Base-by-base conservation (phyloP, 2,113 vertebrate genomes). In the Vulpes lagopus region DNA sequence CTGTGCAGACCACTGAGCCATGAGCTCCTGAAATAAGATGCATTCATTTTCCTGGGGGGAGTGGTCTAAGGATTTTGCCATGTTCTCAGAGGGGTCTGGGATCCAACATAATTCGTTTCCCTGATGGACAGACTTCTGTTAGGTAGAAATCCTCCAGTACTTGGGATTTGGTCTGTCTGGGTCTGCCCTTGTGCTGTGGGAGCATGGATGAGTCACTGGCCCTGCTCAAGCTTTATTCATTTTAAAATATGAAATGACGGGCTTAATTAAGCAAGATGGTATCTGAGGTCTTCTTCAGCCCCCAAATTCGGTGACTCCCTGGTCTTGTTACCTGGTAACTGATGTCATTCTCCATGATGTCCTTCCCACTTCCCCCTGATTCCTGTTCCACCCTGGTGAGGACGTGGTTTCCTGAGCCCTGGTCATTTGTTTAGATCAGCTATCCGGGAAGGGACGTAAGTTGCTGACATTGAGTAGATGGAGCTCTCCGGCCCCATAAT, bases 141-240 rank as follows among this genome's bases (percentile, higher is more conserved):
- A 19, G n/a, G 17, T 22, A 2, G 84, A 57, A 71, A 7, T 55
- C 60, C 69, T 32, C 11, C 0, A 0, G 53, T 35, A 71, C 30
- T 3, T 0, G 0, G 38, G 43, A 60, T 25, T 5, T 9, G 57
- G 27, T 51, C 16, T 67, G 32, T 55, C 8, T 69, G 19, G 32
- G 69, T 84, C 71, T 30, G 20, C 8, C 81, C 30, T 20, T 19
- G 17, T 49, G 14, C 83, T 6, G 0, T 20, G 80, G 62, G 89
- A 10, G 11, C 57, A 5, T 23, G 22, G 90, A 0, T 16, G 2
- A n/a, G 53, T 60, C 82, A 19, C 23, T 1, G 12, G 62, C 16
- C 69, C 16, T 64, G 11, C 20, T 51, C 2, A 15, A 60, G 49
- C 32, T 25, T 62, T 9, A 1, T 22, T 35, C 27, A 15, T 35